Percentiles rank a stretch among this genome's conserved stretches.
phyloP scores from a whole-genome alignment of 2,797 vertebrate genomes.

The Spea hammondii region DNA sequence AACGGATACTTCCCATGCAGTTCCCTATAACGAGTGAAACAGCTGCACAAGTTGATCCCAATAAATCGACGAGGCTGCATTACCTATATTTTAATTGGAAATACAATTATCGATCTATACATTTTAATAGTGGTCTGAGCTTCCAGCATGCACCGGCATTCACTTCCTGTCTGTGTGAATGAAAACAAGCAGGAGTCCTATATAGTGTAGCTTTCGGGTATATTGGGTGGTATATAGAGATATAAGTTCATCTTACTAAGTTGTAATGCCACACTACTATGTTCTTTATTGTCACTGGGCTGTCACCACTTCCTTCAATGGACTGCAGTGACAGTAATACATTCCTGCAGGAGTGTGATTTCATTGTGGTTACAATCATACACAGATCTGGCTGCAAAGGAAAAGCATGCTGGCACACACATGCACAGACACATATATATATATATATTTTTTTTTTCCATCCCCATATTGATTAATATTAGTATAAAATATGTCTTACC shows the following conservation, averaged over 20 bases:
- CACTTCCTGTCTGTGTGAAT: constrained; percentile 1
- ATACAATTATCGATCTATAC: not conserved
- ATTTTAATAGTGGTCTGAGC: not conserved
- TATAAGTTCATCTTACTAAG: constrained; percentile 10
- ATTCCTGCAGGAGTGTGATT: constrained; percentile 45
- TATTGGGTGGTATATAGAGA: not conserved
- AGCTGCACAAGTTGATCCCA: not conserved
- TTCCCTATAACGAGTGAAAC: no score
- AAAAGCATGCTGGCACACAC: constrained; percentile 50
- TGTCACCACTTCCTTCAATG: constrained; percentile 56
- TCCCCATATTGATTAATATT: constrained; percentile 30
- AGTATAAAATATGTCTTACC: constrained; percentile 78
- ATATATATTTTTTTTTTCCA: constrained; percentile 24
- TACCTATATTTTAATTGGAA: not conserved
- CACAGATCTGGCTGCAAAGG: constrained; percentile 32
- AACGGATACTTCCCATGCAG: no score
- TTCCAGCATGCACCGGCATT: not conserved
- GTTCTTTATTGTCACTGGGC: constrained; percentile 35
- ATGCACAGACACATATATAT: not conserved
- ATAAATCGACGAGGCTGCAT: not conserved
- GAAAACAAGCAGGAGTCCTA: not conserved
- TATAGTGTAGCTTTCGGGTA: not conserved
- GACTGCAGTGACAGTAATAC: constrained; percentile 53
- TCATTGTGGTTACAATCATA: constrained; percentile 3
- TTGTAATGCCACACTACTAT: constrained; percentile 53